These are phyloP conservation scores for Temnothorax curvispinosus DNA, from an alignment of 1,140 invertebrate species.

Conservation along the genomic window DNA sequence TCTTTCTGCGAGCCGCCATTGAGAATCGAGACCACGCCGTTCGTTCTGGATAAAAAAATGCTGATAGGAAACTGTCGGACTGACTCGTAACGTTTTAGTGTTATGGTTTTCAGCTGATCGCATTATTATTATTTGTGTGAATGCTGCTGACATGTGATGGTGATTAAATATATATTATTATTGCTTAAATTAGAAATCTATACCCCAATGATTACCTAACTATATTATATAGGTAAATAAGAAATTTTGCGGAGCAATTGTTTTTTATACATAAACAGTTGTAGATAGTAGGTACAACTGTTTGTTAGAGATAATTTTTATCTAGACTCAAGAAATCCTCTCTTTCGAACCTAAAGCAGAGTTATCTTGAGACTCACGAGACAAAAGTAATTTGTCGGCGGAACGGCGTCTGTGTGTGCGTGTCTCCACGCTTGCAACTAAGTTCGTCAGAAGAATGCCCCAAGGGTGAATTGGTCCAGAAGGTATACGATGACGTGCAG, in stretches of 20 bases:
- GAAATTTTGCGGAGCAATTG: not conserved
- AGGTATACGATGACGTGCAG: conserved; percentile 9
- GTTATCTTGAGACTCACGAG: conserved; percentile 59
- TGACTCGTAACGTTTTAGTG: not conserved
- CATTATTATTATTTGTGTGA: not conserved
- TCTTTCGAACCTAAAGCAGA: conserved; percentile 18
- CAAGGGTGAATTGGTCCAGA: conserved; percentile 66
- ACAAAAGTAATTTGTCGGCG: conserved; percentile 71
- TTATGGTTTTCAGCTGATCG: not conserved
- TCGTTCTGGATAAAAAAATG: conserved; percentile 30
- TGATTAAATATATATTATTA: not conserved
- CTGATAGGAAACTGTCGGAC: conserved; percentile 29
- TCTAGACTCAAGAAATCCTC: not conserved
- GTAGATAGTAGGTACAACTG: not conserved
- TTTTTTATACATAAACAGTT: not conserved
- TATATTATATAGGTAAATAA: not conserved
- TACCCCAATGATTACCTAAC: not conserved
- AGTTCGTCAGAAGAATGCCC: conserved; percentile 45
- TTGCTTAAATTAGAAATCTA: not conserved
- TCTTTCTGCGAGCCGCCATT: conserved; percentile 63
- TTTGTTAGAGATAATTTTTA: not conserved
- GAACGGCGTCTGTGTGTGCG: conserved; percentile 17
- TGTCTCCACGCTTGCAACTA: not conserved
- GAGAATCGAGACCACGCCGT: conserved; percentile 55
- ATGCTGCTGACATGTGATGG: not conserved